Conservation (phyloP, 2,888 invertebrate species). For the Leptura quadrifasciata region DNA sequence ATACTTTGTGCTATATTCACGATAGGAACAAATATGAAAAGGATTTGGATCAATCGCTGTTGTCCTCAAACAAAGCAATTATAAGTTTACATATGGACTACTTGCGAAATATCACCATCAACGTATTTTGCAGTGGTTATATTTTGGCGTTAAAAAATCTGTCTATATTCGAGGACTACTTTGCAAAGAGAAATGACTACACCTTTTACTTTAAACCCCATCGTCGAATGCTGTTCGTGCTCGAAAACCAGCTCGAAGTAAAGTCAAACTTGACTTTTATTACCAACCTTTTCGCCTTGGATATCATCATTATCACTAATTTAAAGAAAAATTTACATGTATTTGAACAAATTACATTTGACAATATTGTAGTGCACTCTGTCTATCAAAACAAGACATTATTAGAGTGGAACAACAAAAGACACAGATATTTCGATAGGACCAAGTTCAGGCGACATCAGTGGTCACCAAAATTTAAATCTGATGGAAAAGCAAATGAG, state of each 20-base stretch:
- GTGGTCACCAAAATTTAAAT: slow-evolving; percentile 21
- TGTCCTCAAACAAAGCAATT: slow-evolving; percentile 5
- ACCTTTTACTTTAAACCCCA: slow-evolving; percentile 30
- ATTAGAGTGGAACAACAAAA: slow-evolving; percentile 19
- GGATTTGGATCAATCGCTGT: neutral
- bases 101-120: neutral
- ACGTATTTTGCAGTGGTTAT: slow-evolving; percentile 29
- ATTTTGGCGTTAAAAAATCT: neutral
- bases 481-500: neutral
- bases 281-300: slow-evolving; percentile 19
- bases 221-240: slow-evolving; percentile 9
- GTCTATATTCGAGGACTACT: slow-evolving; percentile 16
- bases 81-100: slow-evolving; percentile 11
- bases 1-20: slow-evolving; percentile 25
- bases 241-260: neutral
- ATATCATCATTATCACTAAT: slow-evolving; percentile 1
- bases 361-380: neutral
- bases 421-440: neutral
- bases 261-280: neutral
- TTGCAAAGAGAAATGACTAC: neutral
- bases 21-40: neutral
- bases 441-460: slow-evolving; percentile 8
- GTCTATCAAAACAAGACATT: slow-evolving; percentile 18
- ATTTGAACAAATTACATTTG: neutral
- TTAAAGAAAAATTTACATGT: neutral